A percentile compares a stretch with the other conserved stretches of the same genome.
Conservation (phyloP, 2,113 vertebrate species). For the Anhinga anhinga region DNA sequence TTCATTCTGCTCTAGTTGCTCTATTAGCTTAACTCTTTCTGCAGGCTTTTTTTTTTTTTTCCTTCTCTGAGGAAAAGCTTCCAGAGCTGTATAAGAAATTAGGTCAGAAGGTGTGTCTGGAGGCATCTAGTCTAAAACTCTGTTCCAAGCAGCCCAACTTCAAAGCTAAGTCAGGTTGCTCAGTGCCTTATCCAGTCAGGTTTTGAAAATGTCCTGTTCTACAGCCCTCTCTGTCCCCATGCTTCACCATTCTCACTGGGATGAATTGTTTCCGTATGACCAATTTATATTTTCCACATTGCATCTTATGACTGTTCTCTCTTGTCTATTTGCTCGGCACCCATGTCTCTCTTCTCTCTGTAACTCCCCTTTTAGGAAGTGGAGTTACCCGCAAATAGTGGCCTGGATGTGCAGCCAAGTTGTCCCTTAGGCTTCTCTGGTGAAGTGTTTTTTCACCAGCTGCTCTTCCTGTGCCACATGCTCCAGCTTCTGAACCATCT, state of each 20-base stretch:
- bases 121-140: background rate
- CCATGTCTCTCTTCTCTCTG: background rate
- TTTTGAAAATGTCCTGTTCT: background rate
- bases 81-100: background rate
- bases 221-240: rapidly evolving
- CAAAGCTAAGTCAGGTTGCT: background rate
- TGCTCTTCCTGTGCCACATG: background rate
- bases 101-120: background rate
- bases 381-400: background rate
- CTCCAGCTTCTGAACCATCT: background rate
- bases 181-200: background rate
- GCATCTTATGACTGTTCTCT: background rate
- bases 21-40: background rate
- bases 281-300: rapidly evolving
- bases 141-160: background rate
- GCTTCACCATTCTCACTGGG: background rate
- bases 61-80: background rate
- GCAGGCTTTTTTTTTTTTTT: background rate
- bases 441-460: background rate
- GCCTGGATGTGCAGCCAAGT: background rate
- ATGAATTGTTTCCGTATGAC: background rate
- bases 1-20: background rate
- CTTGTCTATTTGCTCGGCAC: background rate
- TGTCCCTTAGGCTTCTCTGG: background rate
- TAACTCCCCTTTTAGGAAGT: background rate